Percentiles rank a stretch among this genome's conserved stretches.
These are phyloP conservation scores for Limonius californicus DNA, from an alignment of 1,140 invertebrate genomes.

Conservation along the genomic window DNA sequence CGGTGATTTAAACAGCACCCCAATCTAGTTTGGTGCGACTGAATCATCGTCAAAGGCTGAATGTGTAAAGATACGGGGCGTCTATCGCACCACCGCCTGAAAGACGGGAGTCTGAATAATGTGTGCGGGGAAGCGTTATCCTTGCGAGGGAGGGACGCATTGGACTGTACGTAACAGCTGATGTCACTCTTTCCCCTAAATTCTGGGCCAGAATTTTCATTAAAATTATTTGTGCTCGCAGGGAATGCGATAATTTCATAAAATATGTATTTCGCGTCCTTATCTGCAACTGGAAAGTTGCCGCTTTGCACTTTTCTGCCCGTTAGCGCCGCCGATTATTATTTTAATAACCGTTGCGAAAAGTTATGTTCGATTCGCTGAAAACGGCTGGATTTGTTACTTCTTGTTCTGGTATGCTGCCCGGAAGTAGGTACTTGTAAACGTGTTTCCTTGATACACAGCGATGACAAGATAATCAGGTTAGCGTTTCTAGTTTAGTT, in stretches of 20 bases:
- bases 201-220: conserved; percentile 45
- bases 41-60: conserved; percentile 13
- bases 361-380: no score
- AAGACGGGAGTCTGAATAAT: conserved; percentile 33
- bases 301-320: conserved; percentile 9
- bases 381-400: no score
- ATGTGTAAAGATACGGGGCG: conserved; percentile 11
- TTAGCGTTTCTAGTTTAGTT: no score
- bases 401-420: no score
- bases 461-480: no score
- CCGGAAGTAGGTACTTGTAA: no score
- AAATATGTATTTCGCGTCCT: conserved; percentile 47
- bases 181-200: conserved; percentile 47
- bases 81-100: conserved; percentile 10
- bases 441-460: no score
- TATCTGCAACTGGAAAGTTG: conserved; percentile 37
- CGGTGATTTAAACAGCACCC: conserved; percentile 27
- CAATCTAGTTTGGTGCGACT: conserved; percentile 13
- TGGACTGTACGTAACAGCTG: conserved; percentile 49
- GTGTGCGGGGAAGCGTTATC: conserved; percentile 33
- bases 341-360: not conserved
- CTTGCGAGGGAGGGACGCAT: conserved; percentile 44
- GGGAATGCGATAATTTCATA: conserved; percentile 46
- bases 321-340: not conserved
- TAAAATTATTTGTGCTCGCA: conserved; percentile 46